These are phyloP conservation scores for Hartigia nigra DNA, from an alignment of 2,888 invertebrate genomes.

Conservation along the genomic window DNA sequence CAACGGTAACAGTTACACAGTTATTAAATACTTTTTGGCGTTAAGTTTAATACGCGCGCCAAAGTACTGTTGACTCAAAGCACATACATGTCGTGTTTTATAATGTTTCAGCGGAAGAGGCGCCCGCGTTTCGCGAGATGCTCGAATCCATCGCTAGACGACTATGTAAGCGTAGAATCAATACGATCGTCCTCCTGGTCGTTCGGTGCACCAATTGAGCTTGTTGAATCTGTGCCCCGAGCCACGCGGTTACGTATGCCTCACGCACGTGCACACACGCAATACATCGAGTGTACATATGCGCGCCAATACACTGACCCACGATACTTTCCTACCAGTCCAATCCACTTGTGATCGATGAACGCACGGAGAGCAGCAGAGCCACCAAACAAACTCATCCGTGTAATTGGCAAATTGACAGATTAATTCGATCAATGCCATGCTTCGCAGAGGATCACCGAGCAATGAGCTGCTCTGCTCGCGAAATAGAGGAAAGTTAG, in stretches of 20 bases:
- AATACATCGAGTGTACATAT: background rate
- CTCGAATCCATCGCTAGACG: slow-evolving; percentile 34
- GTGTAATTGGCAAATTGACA: slow-evolving; percentile 65
- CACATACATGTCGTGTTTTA: background rate
- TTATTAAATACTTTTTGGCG: no score
- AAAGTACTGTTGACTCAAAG: background rate
- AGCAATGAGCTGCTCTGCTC: background rate
- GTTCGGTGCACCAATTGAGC: slow-evolving; percentile 62
- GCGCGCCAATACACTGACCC: slow-evolving; percentile 17
- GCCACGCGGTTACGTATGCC: slow-evolving; percentile 59
- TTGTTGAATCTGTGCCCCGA: slow-evolving; percentile 65
- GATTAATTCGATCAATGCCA: slow-evolving; percentile 64
- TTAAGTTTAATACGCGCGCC: no score
- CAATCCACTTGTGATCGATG: slow-evolving; percentile 56
- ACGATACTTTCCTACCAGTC: slow-evolving; percentile 24
- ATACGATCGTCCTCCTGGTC: slow-evolving; percentile 54
- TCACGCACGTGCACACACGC: slow-evolving; percentile 24
- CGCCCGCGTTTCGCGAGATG: background rate
- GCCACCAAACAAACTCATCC: slow-evolving; percentile 64
- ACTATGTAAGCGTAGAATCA: slow-evolving; percentile 56
- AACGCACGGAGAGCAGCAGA: slow-evolving; percentile 33
- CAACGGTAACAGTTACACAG: background rate
- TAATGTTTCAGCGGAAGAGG: background rate
- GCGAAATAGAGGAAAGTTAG: background rate
- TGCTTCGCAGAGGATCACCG: slow-evolving; percentile 5